Evolutionary conservation across 2,113 vertebrate genomes (phyloP), one percentile per base, ranked within the genome.

Genomic region (Odobenus rosmarus): DNA sequence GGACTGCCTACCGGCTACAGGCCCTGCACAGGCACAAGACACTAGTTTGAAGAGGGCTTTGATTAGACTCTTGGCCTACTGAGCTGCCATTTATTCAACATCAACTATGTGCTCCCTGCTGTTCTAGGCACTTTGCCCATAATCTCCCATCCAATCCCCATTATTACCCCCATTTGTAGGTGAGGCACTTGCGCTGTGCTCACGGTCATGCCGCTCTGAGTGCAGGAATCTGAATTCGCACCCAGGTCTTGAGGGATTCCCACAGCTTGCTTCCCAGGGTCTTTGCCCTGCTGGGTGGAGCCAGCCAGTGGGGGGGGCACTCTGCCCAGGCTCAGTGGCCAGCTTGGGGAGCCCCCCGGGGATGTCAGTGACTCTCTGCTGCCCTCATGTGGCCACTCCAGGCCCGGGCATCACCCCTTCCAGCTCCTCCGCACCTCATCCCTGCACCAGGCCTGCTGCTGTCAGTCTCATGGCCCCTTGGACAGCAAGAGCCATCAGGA

Each of bases 331-430:
- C 12, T 86, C n/a, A 10, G 14, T 26, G 80, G 59, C 21, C 51
- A 85, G 39, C 59, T 57, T 5, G 7, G 12, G n/a, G 18, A 71
- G 31, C 8, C 10, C 55, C 55, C 53, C 19, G 26, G 53, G 39
- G 61, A 51, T 5, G 51, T 86, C 86, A 46, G 55, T 42, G 51
- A 88, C 88, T 85, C 88, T 97, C 95, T 19, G 33, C 88, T 97
- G 96, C 96, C 97, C 95, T 94, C 97, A 49, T 13, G 88, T 96
- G 98, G 88, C 51, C 86, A 94, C 88, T 74, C 3, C 9, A 33
- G 71, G 85, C 46, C 28, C 53, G 0, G 0, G 53, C 88, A 64
- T 28, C 36, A 57, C 62, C 85, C 90, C 90, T 96, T 72, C 67
- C 26, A 42, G 86, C 61, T 89, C 69, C 83, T 84, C 89, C 15